Conservation (phyloP, 2,888 invertebrate genomes). For the Cryptocheilus praepositus region DNA sequence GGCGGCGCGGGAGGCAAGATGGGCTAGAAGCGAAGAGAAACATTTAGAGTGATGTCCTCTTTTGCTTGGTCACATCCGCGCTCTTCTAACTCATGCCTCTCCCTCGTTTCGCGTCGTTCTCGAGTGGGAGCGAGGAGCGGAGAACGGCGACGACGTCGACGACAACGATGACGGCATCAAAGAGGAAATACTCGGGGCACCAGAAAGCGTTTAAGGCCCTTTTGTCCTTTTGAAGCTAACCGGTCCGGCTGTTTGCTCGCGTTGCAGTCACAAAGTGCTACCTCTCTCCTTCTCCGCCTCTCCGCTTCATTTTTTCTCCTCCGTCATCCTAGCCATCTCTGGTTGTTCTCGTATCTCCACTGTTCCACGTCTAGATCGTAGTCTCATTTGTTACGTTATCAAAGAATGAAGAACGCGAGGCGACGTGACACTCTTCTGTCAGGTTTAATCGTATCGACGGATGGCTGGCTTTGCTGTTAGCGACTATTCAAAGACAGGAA, state of each 20-base stretch:
- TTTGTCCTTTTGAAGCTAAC: constrained; percentile 54
- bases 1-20: constrained; percentile 17
- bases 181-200: constrained; percentile 54
- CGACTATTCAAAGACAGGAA: too few relatives aligned
- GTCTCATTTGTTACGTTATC: constrained; percentile 22
- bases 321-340: background rate
- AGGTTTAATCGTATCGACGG: background rate
- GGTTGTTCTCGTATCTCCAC: background rate
- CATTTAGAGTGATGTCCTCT: constrained; percentile 39
- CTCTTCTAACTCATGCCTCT: constrained; percentile 9
- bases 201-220: constrained; percentile 58
- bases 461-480: background rate
- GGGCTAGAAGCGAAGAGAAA: constrained; percentile 41
- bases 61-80: constrained; percentile 23
- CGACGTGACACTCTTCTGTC: constrained; percentile 13
- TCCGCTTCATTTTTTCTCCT: constrained; percentile 4
- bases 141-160: constrained; percentile 23
- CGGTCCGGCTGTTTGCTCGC: constrained; percentile 45
- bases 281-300: background rate
- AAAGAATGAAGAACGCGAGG: constrained; percentile 14
- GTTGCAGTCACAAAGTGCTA: constrained; percentile 45
- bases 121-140: constrained; percentile 39
- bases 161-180: constrained; percentile 49
- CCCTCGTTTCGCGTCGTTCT: constrained; percentile 14
- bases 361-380: constrained; percentile 15